Base-by-base conservation (phyloP, 2,797 vertebrate species). In the Delichon dasypus region DNA sequence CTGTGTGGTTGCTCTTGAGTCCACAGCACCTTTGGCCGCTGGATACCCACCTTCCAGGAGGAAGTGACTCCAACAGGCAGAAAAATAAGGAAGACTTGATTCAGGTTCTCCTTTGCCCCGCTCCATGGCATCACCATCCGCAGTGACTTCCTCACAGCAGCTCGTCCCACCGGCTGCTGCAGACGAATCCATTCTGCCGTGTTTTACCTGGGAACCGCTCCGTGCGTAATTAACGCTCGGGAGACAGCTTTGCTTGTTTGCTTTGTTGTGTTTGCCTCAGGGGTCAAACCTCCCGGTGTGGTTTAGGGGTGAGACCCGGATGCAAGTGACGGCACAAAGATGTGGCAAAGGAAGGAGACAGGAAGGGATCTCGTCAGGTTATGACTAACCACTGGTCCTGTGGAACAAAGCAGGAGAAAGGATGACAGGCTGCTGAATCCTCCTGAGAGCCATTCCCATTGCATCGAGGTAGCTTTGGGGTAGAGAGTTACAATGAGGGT, bases 231-330 rank as follows among this genome's bases (percentile, higher is more conserved):
- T 84, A 77, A 17, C 1, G 0, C 88, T 72, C 3, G 81, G 80
- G 53, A 95, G 86, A 91, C 88, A 54, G 64, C 95, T 90, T 92
- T 91, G 64, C 90, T 95, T 84, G 82, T 62, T 93, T 85, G 66
- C 62, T 95, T 85, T 70, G 78, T 32, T 61, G 25, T 34, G 34
- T 89, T 95, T 88, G 92, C 93, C 92, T 85, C 89, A 62, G 89
- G 94, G 89, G 94, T 91, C 93, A 95, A 92, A 96, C 51, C 64
- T 96, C 87, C 71, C 68, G 55, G 45, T 74, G 88, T 53, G 74
- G 89, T 93, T 92, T 80, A 95, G 71, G 89, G 88, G 83, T 20
- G 91, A 94, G 93, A 93, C 83, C 92, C n/a, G 26, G 87, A 96
- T 92, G 48, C 73, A 88, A 72, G 51, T 84, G 91, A 93, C 7